Conservation (phyloP, 2,888 invertebrate genomes). For the Brachynemurus nebulosus region DNA sequence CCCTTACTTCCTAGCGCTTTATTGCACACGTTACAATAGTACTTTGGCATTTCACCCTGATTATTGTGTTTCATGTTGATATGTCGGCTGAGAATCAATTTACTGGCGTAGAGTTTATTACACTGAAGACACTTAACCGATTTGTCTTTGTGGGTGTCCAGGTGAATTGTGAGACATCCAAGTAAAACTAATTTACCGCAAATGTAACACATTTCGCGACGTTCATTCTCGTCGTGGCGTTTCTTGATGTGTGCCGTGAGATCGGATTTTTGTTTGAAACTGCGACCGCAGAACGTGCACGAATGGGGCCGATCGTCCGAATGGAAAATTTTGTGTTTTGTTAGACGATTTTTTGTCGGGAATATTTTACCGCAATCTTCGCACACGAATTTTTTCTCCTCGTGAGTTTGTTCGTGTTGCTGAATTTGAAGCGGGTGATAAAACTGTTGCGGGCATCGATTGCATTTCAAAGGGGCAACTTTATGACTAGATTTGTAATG, state of each 20-base stretch:
- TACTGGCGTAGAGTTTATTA: background rate
- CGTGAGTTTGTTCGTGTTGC: background rate
- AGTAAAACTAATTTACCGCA: background rate
- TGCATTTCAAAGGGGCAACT: background rate
- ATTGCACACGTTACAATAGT: background rate
- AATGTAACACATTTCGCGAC: background rate
- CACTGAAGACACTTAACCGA: background rate
- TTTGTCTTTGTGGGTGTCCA: background rate
- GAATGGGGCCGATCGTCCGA: background rate
- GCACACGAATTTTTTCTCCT: background rate
- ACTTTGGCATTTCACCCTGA: background rate
- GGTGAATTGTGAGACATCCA: background rate
- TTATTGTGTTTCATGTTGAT: background rate
- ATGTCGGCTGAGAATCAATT: background rate
- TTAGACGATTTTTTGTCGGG: background rate
- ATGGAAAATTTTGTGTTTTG: background rate
- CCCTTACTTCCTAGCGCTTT: background rate
- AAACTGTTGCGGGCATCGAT: background rate
- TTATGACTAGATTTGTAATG: background rate
- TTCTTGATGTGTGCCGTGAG: background rate
- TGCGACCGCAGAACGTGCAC: background rate
- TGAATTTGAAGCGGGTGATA: background rate
- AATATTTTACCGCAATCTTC: constrained; percentile 1
- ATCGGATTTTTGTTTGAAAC: constrained; percentile 2
- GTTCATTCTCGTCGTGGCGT: background rate